Evolutionary conservation across 2,113 vertebrate species (phyloP).

Genomic region (Centropus bengalensis): DNA sequence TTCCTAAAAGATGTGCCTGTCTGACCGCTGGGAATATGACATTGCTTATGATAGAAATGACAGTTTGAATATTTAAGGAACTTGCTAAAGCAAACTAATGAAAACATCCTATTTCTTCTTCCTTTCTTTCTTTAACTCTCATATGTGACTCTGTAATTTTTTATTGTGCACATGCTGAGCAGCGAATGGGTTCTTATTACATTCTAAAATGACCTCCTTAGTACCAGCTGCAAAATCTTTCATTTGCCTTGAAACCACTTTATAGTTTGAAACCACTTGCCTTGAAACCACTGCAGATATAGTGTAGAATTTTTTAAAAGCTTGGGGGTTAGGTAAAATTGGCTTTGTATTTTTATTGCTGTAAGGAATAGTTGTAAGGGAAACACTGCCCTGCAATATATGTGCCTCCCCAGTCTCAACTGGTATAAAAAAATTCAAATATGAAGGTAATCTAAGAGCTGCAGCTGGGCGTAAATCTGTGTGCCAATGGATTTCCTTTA

Average conservation of each 20-base stretch:
- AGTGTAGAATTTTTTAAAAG: not conserved
- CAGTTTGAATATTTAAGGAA: not conserved
- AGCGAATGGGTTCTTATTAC: not conserved
- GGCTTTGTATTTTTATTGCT: not conserved
- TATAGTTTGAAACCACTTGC: too few species aligned
- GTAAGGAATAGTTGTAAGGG: not conserved
- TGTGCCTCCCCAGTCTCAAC: not conserved
- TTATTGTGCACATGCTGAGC: not conserved
- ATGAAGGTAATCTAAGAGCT: not conserved
- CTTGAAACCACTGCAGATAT: not conserved
- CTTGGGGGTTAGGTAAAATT: not conserved
- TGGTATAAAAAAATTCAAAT: not conserved
- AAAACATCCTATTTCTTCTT: not conserved
- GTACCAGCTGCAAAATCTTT: not conserved
- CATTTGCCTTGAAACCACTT: not conserved
- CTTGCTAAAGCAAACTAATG: not conserved
- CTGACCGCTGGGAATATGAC: not conserved
- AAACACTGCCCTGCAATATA: not conserved
- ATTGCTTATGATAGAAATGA: not conserved
- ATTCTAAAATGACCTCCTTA: not conserved
- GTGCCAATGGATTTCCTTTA: accelerated
- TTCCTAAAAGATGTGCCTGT: not conserved
- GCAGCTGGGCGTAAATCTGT: not conserved
- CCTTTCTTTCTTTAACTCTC: not conserved
- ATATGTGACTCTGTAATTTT: not conserved